phyloP scores from a whole-genome alignment of 2,888 invertebrate genomes.

The Acanthacorydalis orientalis region DNA sequence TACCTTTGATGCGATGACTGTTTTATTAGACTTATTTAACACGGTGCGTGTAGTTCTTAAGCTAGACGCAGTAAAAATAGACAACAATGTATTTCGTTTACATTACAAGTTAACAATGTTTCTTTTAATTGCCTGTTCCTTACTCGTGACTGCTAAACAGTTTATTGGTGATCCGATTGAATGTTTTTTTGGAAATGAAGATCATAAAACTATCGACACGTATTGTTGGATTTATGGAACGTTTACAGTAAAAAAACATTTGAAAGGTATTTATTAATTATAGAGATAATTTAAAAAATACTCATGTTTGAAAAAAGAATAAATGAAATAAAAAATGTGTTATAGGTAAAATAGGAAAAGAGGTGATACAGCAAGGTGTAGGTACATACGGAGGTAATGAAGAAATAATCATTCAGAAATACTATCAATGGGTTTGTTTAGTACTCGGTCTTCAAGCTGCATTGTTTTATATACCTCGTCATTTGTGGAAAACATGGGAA shows the following conservation, averaged over 20 bases:
- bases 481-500: constrained; percentile 57
- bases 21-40: constrained; percentile 45
- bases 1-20: background rate
- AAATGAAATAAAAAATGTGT: too few species aligned
- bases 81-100: constrained; percentile 56
- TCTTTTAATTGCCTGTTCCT: constrained; percentile 52
- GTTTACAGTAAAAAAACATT: constrained; percentile 35
- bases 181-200: constrained; percentile 39
- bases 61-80: constrained; percentile 48
- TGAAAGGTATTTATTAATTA: constrained; percentile 19
- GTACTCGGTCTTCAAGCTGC: constrained; percentile 47
- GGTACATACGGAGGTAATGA: constrained; percentile 26
- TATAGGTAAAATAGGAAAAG: constrained; percentile 11
- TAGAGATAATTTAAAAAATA: background rate
- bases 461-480: constrained; percentile 51
- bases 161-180: constrained; percentile 76
- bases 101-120: constrained; percentile 59
- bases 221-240: constrained; percentile 70
- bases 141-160: constrained; percentile 63
- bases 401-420: constrained; percentile 39
- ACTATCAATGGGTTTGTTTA: constrained; percentile 60
- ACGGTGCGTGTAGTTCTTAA: constrained; percentile 50
- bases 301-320: too few species aligned
- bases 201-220: constrained; percentile 48
- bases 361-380: constrained; percentile 34